Percentiles rank a stretch among this genome's conserved stretches.
These are phyloP conservation scores for Gobiocypris rarus DNA, from an alignment of 2,113 vertebrate genomes.

Conservation along the genomic window DNA sequence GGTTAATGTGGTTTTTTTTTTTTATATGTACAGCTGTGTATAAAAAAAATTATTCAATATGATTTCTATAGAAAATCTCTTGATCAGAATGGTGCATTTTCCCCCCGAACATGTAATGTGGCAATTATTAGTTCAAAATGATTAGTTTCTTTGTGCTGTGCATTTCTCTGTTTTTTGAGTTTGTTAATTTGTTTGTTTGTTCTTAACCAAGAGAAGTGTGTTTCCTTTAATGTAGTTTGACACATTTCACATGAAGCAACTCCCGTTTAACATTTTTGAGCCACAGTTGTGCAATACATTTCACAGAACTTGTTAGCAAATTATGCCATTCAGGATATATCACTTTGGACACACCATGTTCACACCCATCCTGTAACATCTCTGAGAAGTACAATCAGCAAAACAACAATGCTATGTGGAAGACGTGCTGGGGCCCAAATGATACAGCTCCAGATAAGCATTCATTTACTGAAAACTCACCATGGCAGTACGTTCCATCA, in stretches of 20 bases:
- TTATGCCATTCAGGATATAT: conserved; percentile 20
- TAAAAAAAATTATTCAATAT: no score
- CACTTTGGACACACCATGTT: conserved; percentile 5
- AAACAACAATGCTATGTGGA: not conserved
- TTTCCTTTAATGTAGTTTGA: not conserved
- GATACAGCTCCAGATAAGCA: not conserved
- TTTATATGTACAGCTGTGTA: no score
- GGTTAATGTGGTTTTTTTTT: no score
- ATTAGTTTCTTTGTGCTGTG: no score
- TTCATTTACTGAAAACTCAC: conserved; percentile 67
- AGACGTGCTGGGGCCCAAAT: not conserved
- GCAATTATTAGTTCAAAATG: no score
- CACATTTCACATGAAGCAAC: not conserved
- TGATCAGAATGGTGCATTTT: no score
- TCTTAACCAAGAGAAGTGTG: no score
- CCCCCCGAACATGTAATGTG: no score
- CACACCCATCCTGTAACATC: conserved; percentile 21
- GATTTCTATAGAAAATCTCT: no score
- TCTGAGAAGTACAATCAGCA: not conserved
- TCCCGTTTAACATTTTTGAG: not conserved
- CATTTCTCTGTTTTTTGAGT: no score
- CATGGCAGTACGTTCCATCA: conserved; percentile 90
- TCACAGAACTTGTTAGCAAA: conserved; percentile 5
- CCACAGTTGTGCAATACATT: not conserved
- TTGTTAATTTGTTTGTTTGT: no score